Conservation (phyloP, 2,113 vertebrate genomes). For the Corynorhinus townsendii region DNA sequence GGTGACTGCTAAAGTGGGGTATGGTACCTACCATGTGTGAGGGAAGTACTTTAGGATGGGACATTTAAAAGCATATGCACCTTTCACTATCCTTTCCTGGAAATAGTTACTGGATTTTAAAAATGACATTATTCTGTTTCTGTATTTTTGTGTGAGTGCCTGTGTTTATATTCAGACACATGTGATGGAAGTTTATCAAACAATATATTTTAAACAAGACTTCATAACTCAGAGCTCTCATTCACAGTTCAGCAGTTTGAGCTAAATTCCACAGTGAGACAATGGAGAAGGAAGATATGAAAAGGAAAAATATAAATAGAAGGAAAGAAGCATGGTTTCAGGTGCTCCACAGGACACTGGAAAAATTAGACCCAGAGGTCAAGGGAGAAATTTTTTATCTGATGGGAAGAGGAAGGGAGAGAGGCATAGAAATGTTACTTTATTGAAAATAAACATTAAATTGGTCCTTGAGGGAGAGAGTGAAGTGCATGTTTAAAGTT, state of each 20-base stretch:
- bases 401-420: rapidly evolving
- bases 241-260: background rate
- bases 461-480: background rate
- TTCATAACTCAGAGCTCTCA: background rate
- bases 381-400: background rate
- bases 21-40: background rate
- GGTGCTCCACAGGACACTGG: background rate
- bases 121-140: background rate
- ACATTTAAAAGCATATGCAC: background rate
- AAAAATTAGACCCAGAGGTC: background rate
- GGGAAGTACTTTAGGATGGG: background rate
- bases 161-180: background rate
- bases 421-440: background rate
- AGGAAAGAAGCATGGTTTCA: background rate
- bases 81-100: background rate
- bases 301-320: background rate
- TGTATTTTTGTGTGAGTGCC: background rate
- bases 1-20: no score
- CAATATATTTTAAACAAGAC: background rate
- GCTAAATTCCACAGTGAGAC: background rate
- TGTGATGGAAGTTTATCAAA: background rate
- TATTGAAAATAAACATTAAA: background rate
- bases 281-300: background rate
- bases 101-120: background rate
- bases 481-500: background rate